Conservation (phyloP, 1,140 invertebrate genomes). For the Cherax quadricarinatus region DNA sequence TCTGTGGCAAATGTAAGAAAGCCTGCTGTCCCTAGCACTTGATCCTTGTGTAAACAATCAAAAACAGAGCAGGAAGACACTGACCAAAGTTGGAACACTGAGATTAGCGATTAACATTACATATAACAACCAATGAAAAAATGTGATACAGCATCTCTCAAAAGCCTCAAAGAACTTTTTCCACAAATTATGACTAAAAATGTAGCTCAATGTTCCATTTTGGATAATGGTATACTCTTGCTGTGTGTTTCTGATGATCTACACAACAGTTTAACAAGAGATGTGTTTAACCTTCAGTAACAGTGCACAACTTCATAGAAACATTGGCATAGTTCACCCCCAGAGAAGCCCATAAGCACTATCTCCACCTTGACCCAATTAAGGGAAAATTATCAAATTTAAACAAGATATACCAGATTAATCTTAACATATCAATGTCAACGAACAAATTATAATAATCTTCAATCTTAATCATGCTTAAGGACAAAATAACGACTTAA, state of each 20-base stretch:
- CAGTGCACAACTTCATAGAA: constrained; percentile 49
- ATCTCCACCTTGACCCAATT: constrained; percentile 38
- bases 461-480: constrained; percentile 49
- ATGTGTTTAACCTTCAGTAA: constrained; percentile 56
- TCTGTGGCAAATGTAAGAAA: constrained; percentile 48
- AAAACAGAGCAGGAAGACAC: constrained; percentile 58
- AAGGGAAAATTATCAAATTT: constrained; percentile 30
- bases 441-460: constrained; percentile 39
- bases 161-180: not conserved
- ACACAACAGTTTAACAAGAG: constrained; percentile 62
- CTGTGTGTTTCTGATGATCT: constrained; percentile 61
- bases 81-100: constrained; percentile 50
- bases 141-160: not conserved
- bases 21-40: constrained; percentile 59
- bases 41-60: constrained; percentile 66
- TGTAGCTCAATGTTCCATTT: constrained; percentile 42
- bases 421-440: constrained; percentile 28
- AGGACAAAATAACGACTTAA: constrained; percentile 44
- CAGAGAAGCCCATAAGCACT: constrained; percentile 50
- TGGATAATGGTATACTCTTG: constrained; percentile 20
- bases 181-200: not conserved
- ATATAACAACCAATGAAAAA: not conserved
- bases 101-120: not conserved
- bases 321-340: constrained; percentile 58
- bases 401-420: constrained; percentile 23